Evolutionary conservation across 2,888 invertebrate species (phyloP).

Genomic region (Meiosimyza platycephala): DNA sequence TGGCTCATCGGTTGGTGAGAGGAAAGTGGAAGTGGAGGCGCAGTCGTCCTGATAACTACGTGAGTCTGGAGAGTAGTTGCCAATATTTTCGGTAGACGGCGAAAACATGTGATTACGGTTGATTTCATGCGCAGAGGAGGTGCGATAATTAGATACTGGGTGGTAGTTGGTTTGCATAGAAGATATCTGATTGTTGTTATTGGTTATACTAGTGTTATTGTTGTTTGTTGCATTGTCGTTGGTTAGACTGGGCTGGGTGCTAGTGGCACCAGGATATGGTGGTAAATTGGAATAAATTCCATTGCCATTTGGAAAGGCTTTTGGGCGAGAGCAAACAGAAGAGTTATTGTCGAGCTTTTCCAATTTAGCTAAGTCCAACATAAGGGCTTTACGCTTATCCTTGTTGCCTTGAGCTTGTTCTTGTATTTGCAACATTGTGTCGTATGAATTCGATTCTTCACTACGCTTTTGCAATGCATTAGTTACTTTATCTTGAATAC

Average conservation of each 20-base stretch:
- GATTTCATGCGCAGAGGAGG: conserved; percentile 62
- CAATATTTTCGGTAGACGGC: conserved; percentile 64
- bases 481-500: conserved; percentile 49
- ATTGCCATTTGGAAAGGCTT: conserved; percentile 55
- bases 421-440: background rate
- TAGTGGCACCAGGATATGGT: conserved; percentile 56
- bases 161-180: conserved; percentile 44
- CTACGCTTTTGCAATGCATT: conserved; percentile 10
- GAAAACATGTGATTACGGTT: conserved; percentile 62
- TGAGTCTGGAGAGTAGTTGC: conserved; percentile 66
- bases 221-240: conserved; percentile 46
- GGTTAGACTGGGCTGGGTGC: conserved; percentile 53
- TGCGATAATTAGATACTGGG: conserved; percentile 51
- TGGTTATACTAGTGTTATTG: conserved; percentile 51
- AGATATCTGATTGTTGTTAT: conserved; percentile 51
- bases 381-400: conserved; percentile 70
- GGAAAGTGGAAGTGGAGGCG: conserved; percentile 66
- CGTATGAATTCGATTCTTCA: conserved; percentile 12
- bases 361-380: conserved; percentile 74
- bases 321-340: conserved; percentile 47
- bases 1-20: conserved; percentile 74
- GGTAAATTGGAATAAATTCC: conserved; percentile 60
- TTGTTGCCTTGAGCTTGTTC: conserved; percentile 51
- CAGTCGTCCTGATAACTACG: conserved; percentile 66
- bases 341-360: conserved; percentile 49